phyloP scores from a whole-genome alignment of 2,797 vertebrate genomes.

The Amniataba percoides region DNA sequence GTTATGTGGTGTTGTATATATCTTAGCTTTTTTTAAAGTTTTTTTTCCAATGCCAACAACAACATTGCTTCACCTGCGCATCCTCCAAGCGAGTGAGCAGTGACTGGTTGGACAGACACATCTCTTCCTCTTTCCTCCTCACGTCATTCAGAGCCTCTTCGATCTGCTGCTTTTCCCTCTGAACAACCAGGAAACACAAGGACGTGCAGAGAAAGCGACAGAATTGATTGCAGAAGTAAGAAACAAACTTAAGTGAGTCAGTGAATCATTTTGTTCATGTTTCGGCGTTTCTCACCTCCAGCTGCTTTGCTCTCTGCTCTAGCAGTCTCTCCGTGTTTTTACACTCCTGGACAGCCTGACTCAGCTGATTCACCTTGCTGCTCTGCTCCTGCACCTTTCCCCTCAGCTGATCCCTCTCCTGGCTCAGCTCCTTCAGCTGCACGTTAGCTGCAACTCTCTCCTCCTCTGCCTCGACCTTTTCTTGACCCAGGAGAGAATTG shows the following conservation, averaged over 20 bases:
- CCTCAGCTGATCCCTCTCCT: slow-evolving; percentile 87
- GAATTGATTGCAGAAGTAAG: not conserved
- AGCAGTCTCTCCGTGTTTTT: slow-evolving; percentile 82
- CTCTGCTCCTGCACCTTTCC: slow-evolving; percentile 83
- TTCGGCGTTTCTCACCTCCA: slow-evolving; percentile 81
- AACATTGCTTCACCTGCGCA: slow-evolving; percentile 84
- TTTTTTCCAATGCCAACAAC: no score
- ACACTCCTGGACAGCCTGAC: slow-evolving; percentile 80
- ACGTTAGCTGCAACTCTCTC: slow-evolving; percentile 73
- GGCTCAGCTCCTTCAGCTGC: slow-evolving; percentile 81
- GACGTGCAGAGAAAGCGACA: not conserved
- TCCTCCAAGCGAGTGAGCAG: slow-evolving; percentile 89
- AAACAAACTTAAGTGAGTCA: not conserved
- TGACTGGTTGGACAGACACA: slow-evolving; percentile 82
- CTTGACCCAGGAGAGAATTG: slow-evolving; percentile 81
- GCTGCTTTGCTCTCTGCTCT: slow-evolving; percentile 83
- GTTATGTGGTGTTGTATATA: no score
- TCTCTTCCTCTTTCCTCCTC: slow-evolving; percentile 88
- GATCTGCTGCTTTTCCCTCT: slow-evolving; percentile 90
- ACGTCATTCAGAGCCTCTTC: slow-evolving; percentile 84
- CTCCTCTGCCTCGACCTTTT: slow-evolving; percentile 83
- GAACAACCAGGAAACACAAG: slow-evolving; percentile 1
- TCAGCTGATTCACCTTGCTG: slow-evolving; percentile 83
- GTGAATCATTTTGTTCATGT: not conserved
- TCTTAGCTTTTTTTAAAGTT: no score